A percentile compares a stretch with the other conserved stretches of the same genome.
These are phyloP conservation scores for Ganaspis brasiliensis DNA, from an alignment of 2,888 invertebrate species.

Conservation along the genomic window DNA sequence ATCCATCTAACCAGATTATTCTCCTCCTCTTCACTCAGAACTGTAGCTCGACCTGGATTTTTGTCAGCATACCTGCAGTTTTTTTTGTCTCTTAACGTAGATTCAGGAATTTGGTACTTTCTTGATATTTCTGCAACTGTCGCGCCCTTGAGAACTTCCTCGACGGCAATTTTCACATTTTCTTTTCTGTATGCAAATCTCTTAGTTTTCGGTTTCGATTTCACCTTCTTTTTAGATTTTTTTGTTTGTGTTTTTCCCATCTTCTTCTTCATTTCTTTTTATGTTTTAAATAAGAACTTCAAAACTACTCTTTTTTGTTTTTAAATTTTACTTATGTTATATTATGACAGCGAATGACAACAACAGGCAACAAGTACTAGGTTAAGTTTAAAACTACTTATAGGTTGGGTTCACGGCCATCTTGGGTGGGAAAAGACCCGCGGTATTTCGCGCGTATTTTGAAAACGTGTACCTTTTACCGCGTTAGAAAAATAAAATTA, in stretches of 20 bases:
- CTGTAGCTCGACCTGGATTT: slow-evolving; percentile 43
- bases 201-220: slow-evolving; percentile 7
- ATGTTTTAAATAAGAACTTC: no score
- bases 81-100: slow-evolving; percentile 46
- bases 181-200: slow-evolving; percentile 44
- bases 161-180: slow-evolving; percentile 40
- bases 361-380: no score
- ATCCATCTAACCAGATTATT: slow-evolving; percentile 50
- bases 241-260: no score
- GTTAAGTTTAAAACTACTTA: background rate
- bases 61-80: background rate
- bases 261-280: background rate
- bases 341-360: no score
- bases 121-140: slow-evolving; percentile 43
- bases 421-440: background rate
- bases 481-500: background rate
- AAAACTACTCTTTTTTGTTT: no score
- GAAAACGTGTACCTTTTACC: background rate
- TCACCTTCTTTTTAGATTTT: background rate
- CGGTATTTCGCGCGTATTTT: background rate
- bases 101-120: slow-evolving; percentile 48
- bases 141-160: slow-evolving; percentile 43
- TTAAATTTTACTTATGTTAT: no score
- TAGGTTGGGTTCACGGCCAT: background rate
- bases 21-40: slow-evolving; percentile 42